phyloP scores from a whole-genome alignment of 2,113 vertebrate species.

The Platichthys stellatus region DNA sequence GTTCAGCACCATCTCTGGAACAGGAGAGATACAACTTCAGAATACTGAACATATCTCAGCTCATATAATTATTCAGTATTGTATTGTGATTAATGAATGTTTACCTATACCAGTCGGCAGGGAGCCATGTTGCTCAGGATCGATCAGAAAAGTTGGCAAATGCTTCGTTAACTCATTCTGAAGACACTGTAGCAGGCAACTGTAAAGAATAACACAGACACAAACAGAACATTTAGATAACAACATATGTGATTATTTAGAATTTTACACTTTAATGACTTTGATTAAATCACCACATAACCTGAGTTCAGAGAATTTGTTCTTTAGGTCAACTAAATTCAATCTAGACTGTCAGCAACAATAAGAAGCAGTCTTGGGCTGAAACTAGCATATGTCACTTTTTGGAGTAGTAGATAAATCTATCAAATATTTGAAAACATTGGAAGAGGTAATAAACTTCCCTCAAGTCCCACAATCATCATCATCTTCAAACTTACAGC shows the following conservation, averaged over 20 bases:
- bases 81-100: background rate
- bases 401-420: too few relatives aligned
- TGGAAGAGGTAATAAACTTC: too few relatives aligned
- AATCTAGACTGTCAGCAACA: too few relatives aligned
- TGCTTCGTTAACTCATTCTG: conserved; percentile 90
- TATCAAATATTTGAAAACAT: too few relatives aligned
- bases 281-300: too few relatives aligned
- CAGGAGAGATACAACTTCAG: background rate
- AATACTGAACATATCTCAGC: background rate
- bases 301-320: too few relatives aligned
- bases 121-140: conserved; percentile 87
- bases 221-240: background rate
- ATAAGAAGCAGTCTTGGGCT: too few relatives aligned
- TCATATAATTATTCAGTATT: background rate
- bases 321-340: too few relatives aligned
- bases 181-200: conserved; percentile 88
- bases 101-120: conserved; percentile 91
- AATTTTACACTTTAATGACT: background rate
- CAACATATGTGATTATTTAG: background rate
- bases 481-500: too few relatives aligned
- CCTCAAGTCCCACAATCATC: too few relatives aligned
- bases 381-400: too few relatives aligned
- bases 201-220: conserved; percentile 46
- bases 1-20: conserved; percentile 89
- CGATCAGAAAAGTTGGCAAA: conserved; percentile 91